phyloP scores from a whole-genome alignment of 2,797 vertebrate species.

The Acanthurus lineatus region DNA sequence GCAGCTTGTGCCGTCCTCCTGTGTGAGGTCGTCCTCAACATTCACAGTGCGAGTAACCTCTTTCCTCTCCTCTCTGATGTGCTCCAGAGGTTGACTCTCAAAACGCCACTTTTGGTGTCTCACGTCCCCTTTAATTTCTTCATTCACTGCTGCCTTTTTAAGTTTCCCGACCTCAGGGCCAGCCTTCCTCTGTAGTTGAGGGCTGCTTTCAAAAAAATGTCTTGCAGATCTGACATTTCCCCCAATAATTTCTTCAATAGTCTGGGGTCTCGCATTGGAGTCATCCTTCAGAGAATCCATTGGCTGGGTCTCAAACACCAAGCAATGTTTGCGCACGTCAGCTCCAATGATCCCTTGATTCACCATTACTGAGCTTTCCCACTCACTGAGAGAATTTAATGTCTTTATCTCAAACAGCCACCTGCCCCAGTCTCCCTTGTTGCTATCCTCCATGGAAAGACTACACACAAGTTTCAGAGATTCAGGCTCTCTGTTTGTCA shows the following conservation, averaged over 20 bases:
- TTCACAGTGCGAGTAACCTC: slow-evolving; percentile 87
- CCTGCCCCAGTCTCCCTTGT: slow-evolving; percentile 86
- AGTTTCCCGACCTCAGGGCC: slow-evolving; percentile 89
- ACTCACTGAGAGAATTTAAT: slow-evolving; percentile 86
- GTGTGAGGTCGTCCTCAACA: slow-evolving; percentile 86
- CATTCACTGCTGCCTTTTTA: slow-evolving; percentile 82
- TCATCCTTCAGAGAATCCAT: slow-evolving; percentile 90
- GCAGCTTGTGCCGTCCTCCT: slow-evolving; percentile 88
- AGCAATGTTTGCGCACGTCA: slow-evolving; percentile 91
- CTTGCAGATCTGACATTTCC: slow-evolving; percentile 92
- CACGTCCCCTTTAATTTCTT: slow-evolving; percentile 91
- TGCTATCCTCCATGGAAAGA: slow-evolving; percentile 90
- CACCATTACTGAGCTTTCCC: slow-evolving; percentile 79
- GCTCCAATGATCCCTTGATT: slow-evolving; percentile 88
- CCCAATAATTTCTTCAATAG: slow-evolving; percentile 89
- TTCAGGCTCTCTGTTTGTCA: slow-evolving; percentile 81
- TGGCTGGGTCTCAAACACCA: slow-evolving; percentile 93
- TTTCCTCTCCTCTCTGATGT: slow-evolving; percentile 91
- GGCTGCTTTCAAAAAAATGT: slow-evolving; percentile 92
- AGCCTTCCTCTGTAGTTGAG: slow-evolving; percentile 86
- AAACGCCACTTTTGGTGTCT: slow-evolving; percentile 93
- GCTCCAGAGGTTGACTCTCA: slow-evolving; percentile 91
- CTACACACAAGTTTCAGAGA: slow-evolving; percentile 88
- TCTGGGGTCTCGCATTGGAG: slow-evolving; percentile 78
- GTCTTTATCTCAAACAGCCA: slow-evolving; percentile 93